A percentile compares a stretch with the other conserved stretches of the same genome.
Conservation (phyloP, 2,113 vertebrate genomes). For the Neodon shergylaensis region DNA sequence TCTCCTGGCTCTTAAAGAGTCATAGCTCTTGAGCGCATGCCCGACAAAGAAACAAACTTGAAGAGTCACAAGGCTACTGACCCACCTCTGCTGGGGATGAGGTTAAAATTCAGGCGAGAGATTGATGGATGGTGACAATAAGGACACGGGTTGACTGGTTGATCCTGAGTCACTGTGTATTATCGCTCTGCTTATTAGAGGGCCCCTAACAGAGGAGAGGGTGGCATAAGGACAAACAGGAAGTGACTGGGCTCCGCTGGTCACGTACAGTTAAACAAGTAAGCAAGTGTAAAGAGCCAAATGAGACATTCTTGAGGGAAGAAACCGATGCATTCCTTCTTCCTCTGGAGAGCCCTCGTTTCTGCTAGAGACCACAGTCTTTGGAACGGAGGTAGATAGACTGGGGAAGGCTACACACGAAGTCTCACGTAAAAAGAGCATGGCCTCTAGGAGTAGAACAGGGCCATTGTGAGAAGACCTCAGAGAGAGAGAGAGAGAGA, state of each 20-base stretch:
- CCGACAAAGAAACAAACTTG: not conserved
- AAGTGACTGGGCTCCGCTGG: rapidly evolving
- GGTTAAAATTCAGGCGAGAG: not conserved
- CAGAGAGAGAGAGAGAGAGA: no score
- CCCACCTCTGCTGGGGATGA: not conserved
- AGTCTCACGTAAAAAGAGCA: not conserved
- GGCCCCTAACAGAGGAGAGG: not conserved
- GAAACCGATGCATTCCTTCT: not conserved
- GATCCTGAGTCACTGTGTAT: not conserved
- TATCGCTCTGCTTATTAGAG: not conserved
- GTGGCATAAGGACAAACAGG: not conserved
- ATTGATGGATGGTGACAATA: rapidly evolving
- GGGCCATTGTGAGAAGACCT: not conserved
- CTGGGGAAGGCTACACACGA: not conserved
- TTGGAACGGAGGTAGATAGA: not conserved
- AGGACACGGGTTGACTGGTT: not conserved
- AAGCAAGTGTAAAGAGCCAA: not conserved
- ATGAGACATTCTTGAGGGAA: not conserved
- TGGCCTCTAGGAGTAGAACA: rapidly evolving
- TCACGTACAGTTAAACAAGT: rapidly evolving
- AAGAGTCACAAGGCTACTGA: not conserved
- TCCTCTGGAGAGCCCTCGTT: not conserved
- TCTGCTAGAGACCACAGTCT: not conserved
- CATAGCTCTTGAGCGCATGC: not conserved
- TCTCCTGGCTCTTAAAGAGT: not conserved